Evolutionary conservation across 1,140 invertebrate genomes (phyloP), one percentile per base, ranked within the genome.

Genomic region (Proctacanthus coquilletti): DNA sequence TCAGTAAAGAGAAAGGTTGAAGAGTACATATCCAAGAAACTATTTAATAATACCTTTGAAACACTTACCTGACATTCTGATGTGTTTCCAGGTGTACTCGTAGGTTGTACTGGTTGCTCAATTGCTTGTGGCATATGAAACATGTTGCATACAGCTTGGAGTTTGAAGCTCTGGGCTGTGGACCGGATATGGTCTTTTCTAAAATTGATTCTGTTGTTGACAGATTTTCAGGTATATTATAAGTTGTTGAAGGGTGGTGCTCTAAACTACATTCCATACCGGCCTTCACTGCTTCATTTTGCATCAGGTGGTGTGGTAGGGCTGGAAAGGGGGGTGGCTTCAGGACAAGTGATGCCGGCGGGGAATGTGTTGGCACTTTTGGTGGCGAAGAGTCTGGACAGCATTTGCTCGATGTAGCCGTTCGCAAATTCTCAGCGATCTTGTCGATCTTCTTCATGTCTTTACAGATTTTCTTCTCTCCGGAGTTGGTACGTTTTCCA

Each of bases 31-130:
- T n/a, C n/a, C n/a, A n/a, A n/a, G n/a, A n/a, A n/a, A n/a, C n/a
- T n/a, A n/a, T n/a, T 33, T 33, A 8, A 33, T 10, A 10, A 8
- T 9, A 9, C 4, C 5, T 31, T 15, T 31, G 20, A 18, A 15
- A 20, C 21, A 43, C 46, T 47, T 70, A 77, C 38, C 77, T 75
- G 40, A 80, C 75, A 47, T 85, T 84, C 49, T 83, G 81, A 53
- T 87, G 84, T 11, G 84, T 87, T 53, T 88, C 85, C 71, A 88
- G 77, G 52, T 88, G 84, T 42, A 89, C 84, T 31, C 84, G 68
- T 47, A 88, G 62, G 61, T 89, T 89, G 60, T 89, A 89, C 55
- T 86, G 84, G 63, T 88, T 88, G 59, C 81, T 85, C 21, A 88
- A 65, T 40, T 84, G 80, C 60, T 88, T 88, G 46, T 80, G 76